Percentiles rank a stretch among this genome's conserved stretches.
Conservation (phyloP, 2,797 vertebrate species). For the Mormyrops boulengeri region DNA sequence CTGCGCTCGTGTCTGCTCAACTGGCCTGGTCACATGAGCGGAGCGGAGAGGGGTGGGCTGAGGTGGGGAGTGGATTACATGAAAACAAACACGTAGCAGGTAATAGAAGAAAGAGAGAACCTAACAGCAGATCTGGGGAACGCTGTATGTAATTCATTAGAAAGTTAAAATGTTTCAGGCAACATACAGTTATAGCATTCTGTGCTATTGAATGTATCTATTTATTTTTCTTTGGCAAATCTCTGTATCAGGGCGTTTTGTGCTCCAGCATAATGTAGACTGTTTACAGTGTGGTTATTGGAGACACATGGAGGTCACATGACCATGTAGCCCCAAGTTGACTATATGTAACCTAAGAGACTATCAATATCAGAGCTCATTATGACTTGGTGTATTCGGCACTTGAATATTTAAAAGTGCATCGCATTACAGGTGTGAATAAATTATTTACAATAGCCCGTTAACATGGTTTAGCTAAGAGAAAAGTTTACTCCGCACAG, state of each 20-base stretch:
- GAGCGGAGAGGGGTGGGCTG: neutral
- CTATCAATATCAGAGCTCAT: slow-evolving; percentile 54
- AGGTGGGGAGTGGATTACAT: neutral
- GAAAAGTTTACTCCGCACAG: slow-evolving; percentile 37
- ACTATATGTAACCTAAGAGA: slow-evolving; percentile 54
- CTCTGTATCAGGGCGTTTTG: neutral
- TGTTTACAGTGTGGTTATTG: neutral
- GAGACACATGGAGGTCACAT: slow-evolving; percentile 33
- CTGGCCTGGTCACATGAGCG: too few species aligned
- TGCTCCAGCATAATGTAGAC: neutral
- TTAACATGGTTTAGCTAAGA: slow-evolving; percentile 51
- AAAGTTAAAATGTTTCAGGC: neutral
- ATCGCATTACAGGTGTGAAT: slow-evolving; percentile 60
- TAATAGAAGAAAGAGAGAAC: neutral
- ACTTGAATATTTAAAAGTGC: slow-evolving; percentile 62
- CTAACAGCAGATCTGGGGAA: neutral
- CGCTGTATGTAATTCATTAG: neutral
- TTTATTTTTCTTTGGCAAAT: neutral
- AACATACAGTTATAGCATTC: neutral
- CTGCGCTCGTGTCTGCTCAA: neutral
- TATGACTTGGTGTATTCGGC: slow-evolving; percentile 63
- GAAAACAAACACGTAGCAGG: neutral
- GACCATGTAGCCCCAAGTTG: slow-evolving; percentile 57
- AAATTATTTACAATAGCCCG: slow-evolving; percentile 61
- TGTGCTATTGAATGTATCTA: neutral